Evolutionary conservation across 2,113 vertebrate species (phyloP).

Genomic region (Megaceryle maxima): DNA sequence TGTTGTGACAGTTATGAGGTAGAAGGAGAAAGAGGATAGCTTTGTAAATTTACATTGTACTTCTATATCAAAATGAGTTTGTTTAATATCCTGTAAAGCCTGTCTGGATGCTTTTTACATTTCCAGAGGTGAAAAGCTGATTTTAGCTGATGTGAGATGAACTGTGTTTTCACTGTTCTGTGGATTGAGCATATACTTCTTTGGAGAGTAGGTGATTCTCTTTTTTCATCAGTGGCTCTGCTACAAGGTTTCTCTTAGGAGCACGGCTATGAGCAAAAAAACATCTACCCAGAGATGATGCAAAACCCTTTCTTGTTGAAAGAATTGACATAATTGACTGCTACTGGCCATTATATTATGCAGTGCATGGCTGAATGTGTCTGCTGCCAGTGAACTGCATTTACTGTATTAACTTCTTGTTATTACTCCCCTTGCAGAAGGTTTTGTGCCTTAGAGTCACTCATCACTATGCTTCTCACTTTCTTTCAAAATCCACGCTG

Average conservation of each 20-base stretch:
- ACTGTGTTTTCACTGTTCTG: neutral
- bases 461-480: neutral
- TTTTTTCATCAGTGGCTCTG: neutral
- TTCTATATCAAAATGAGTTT: neutral
- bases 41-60: neutral
- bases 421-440: neutral
- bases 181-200: fast-evolving
- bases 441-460: neutral
- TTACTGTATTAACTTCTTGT: neutral
- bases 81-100: neutral
- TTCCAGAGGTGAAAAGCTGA: neutral
- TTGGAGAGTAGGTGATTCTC: neutral
- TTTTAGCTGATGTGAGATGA: neutral
- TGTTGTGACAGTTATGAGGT: neutral
- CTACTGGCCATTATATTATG: neutral
- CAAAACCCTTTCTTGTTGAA: neutral
- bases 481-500: neutral
- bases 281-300: neutral
- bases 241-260: neutral
- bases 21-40: neutral
- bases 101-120: neutral
- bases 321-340: neutral
- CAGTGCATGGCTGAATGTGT: neutral
- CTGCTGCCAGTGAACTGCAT: neutral
- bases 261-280: neutral